Conservation (phyloP, 2,888 invertebrate species). For the Proisotoma minuta region DNA sequence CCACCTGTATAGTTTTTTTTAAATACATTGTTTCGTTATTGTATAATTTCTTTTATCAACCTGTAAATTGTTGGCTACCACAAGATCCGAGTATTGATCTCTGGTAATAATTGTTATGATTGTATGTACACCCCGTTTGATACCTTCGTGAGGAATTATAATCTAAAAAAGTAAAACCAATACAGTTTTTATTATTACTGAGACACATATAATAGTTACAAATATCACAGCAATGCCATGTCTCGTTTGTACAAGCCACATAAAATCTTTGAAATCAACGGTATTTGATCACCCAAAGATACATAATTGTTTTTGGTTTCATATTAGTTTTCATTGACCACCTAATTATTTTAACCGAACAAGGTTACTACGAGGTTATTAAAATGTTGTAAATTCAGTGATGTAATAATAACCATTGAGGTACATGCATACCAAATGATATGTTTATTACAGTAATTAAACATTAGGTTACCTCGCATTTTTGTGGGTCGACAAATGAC, state of each 20-base stretch:
- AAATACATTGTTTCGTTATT: background rate
- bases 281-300: too few relatives aligned
- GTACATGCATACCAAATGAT: too few relatives aligned
- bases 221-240: background rate
- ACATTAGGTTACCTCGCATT: constrained; percentile 80
- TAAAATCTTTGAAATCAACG: too few relatives aligned
- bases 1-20: constrained; percentile 55
- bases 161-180: constrained; percentile 25
- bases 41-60: constrained; percentile 54
- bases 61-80: constrained; percentile 77
- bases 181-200: background rate
- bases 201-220: background rate
- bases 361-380: too few relatives aligned
- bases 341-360: too few relatives aligned
- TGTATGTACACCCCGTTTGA: constrained; percentile 76
- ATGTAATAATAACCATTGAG: too few relatives aligned
- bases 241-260: too few relatives aligned
- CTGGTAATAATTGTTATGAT: constrained; percentile 73
- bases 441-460: too few relatives aligned
- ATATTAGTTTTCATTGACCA: too few relatives aligned
- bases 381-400: too few relatives aligned
- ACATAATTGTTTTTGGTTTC: too few relatives aligned
- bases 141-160: constrained; percentile 49
- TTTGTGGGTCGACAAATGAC: constrained; percentile 79
- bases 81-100: constrained; percentile 88